These are phyloP conservation scores for Tretioscincus oriximinensis DNA, from an alignment of 2,113 vertebrate genomes.

Conservation along the genomic window DNA sequence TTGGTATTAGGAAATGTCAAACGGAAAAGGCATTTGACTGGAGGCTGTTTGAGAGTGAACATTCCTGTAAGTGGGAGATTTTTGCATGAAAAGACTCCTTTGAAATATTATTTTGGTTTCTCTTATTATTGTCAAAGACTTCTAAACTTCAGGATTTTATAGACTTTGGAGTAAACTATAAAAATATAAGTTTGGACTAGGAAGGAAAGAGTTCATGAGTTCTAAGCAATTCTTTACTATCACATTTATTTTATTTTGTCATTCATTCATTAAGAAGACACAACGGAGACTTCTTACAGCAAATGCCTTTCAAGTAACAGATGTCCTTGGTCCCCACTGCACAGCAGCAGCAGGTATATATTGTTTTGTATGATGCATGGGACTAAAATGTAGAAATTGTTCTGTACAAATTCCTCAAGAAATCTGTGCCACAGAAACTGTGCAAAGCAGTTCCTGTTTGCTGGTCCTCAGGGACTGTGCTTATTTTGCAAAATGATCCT, in stretches of 20 bases:
- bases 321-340: too few species aligned
- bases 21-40: conserved; percentile 6
- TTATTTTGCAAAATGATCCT: too few species aligned
- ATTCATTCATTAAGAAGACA: too few species aligned
- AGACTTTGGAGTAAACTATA: background rate
- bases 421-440: too few species aligned
- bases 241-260: background rate
- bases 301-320: too few species aligned
- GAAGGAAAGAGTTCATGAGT: background rate
- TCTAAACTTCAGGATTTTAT: background rate
- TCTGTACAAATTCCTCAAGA: too few species aligned
- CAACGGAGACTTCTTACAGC: too few species aligned
- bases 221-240: background rate
- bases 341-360: too few species aligned
- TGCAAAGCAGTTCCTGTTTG: too few species aligned
- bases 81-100: background rate
- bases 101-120: background rate
- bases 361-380: too few species aligned
- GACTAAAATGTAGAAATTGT: too few species aligned
- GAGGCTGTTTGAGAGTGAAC: conserved; percentile 3
- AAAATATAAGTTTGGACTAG: background rate
- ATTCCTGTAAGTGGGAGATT: background rate
- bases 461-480: too few species aligned
- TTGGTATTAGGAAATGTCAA: conserved; percentile 26
- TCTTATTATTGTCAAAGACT: background rate